Evolutionary conservation across 1,140 invertebrate species (phyloP).

Genomic region (Fopius arisanus): DNA sequence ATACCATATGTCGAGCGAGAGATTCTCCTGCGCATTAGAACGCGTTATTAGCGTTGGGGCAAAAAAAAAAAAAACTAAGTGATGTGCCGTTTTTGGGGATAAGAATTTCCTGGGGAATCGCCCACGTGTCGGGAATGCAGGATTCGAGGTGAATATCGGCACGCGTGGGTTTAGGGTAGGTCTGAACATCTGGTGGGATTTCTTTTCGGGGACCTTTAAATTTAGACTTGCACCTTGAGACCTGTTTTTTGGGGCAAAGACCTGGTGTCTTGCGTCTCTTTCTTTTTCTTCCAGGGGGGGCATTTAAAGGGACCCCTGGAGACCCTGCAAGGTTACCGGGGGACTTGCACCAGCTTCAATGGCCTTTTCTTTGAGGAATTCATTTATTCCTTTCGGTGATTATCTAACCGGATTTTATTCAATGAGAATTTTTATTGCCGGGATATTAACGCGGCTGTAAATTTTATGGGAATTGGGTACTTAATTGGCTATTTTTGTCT

Average conservation of each 20-base stretch:
- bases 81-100: constrained; percentile 2
- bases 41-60: constrained; percentile 53
- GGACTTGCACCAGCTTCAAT: background rate
- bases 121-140: background rate
- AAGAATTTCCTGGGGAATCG: background rate
- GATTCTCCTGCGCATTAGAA: constrained; percentile 45
- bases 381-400: too few relatives aligned
- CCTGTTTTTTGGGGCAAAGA: constrained; percentile 51
- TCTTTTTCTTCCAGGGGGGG: constrained; percentile 13
- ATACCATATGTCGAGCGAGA: constrained; percentile 54
- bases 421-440: too few relatives aligned
- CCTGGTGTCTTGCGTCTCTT: constrained; percentile 34
- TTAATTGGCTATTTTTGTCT: too few relatives aligned
- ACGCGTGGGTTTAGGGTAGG: constrained; percentile 35
- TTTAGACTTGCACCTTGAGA: constrained; percentile 55
- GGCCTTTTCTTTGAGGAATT: background rate
- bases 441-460: too few relatives aligned
- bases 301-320: constrained; percentile 15
- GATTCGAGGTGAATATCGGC: background rate
- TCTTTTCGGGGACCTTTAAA: constrained; percentile 50
- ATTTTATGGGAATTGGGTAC: too few relatives aligned
- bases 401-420: too few relatives aligned
- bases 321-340: background rate
- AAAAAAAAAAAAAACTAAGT: constrained; percentile 10
- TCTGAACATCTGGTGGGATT: constrained; percentile 40